Evolutionary conservation across 2,113 vertebrate genomes (phyloP).

Genomic region (Lampris incognitus): DNA sequence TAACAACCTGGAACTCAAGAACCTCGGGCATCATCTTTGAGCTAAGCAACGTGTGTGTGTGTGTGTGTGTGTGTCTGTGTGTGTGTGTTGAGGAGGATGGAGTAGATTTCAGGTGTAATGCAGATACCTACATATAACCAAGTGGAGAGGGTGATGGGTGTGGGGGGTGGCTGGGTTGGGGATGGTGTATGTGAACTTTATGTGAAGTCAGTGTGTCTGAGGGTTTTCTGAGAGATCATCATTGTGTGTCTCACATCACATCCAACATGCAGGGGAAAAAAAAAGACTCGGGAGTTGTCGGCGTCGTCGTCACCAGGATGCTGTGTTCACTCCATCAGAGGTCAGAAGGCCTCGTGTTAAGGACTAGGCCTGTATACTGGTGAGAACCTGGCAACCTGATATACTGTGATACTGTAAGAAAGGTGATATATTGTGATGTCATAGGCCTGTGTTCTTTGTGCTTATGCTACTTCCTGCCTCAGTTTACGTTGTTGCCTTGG

Average conservation of each 20-base stretch:
- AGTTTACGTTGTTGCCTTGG: too few species aligned
- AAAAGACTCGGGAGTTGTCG: background rate
- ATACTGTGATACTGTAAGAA: too few species aligned
- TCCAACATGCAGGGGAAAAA: background rate
- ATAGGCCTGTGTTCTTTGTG: too few species aligned
- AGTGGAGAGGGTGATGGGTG: too few species aligned
- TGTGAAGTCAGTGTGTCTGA: background rate
- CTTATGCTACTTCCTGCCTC: too few species aligned
- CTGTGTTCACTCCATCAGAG: too few species aligned
- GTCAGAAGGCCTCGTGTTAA: too few species aligned
- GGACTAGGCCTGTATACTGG: too few species aligned
- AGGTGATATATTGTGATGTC: too few species aligned
- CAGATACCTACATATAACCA: background rate
- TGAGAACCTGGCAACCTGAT: too few species aligned
- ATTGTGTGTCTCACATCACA: background rate
- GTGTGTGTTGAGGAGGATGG: background rate
- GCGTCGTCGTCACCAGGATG: too few species aligned
- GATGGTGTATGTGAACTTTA: background rate
- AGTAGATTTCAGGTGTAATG: background rate
- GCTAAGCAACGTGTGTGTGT: background rate
- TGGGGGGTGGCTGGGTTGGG: too few species aligned
- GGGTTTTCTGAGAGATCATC: background rate
- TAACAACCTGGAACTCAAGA: conserved; percentile 37
- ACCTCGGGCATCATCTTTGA: conserved; percentile 29
- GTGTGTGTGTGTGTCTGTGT: background rate